These are phyloP conservation scores for Scaptomyza graminum DNA, from an alignment of 1,140 invertebrate genomes.

Conservation along the genomic window DNA sequence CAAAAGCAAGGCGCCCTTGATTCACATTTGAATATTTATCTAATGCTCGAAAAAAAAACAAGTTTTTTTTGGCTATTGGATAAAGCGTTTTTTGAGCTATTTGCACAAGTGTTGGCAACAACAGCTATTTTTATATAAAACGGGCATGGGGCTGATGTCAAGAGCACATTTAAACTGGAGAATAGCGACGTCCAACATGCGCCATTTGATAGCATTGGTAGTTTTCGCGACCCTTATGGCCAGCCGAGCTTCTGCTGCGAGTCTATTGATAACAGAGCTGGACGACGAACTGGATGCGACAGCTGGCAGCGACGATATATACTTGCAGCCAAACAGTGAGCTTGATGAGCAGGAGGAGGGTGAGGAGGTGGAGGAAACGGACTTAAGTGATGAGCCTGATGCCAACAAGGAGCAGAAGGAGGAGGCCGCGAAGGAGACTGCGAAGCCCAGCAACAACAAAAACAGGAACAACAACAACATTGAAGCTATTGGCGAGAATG, in stretches of 20 bases:
- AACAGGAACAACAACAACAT: slow-evolving; percentile 27
- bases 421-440: background rate
- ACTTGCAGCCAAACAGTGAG: slow-evolving; percentile 7
- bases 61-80: background rate
- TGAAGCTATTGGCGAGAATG: slow-evolving; percentile 29
- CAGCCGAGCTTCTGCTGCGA: background rate
- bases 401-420: background rate
- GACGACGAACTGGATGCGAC: slow-evolving; percentile 2
- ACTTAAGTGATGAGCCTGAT: background rate
- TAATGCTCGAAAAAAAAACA: slow-evolving; percentile 17
- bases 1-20: slow-evolving; percentile 44
- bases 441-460: too few relatives aligned
- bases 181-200: slow-evolving; percentile 37
- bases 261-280: background rate
- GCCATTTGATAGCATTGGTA: slow-evolving; percentile 7
- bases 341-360: background rate
- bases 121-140: slow-evolving; percentile 41
- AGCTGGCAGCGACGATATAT: slow-evolving; percentile 41
- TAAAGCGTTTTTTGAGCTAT: slow-evolving; percentile 9
- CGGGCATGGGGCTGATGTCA: background rate
- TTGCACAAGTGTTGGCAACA: slow-evolving; percentile 48
- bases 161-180: slow-evolving; percentile 3
- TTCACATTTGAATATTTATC: slow-evolving; percentile 65
- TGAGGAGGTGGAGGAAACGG: slow-evolving; percentile 3
- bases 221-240: background rate